These are phyloP conservation scores for Onychomys leucogaster DNA, from an alignment of 2,797 vertebrate genomes.

Conservation along the genomic window DNA sequence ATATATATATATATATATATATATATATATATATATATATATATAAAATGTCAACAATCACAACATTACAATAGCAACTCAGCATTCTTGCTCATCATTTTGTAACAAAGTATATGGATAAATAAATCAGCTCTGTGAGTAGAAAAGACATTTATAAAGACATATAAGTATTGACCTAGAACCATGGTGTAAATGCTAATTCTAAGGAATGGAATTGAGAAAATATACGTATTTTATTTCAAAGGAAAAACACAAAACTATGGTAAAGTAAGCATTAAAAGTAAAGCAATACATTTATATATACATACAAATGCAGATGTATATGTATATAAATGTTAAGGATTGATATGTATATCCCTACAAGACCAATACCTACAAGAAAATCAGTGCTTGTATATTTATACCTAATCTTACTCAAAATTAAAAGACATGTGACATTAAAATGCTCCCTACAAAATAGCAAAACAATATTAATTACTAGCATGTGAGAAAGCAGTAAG, in stretches of 20 bases:
- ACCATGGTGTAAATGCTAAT: not conserved
- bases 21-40: not conserved
- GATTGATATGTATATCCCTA: not conserved
- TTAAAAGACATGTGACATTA: not conserved
- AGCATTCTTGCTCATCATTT: not conserved
- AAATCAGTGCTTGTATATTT: constrained; percentile 27
- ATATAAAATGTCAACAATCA: constrained; percentile 1
- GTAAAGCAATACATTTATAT: too few relatives aligned
- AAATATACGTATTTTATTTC: not conserved
- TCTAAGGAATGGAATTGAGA: constrained; percentile 35
- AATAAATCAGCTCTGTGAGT: not conserved
- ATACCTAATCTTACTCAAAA: not conserved
- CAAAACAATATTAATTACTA: constrained; percentile 40
- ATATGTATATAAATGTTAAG: not conserved
- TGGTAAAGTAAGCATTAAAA: not conserved
- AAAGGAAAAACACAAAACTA: constrained; percentile 2
- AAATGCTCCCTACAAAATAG: not conserved
- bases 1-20: not conserved
- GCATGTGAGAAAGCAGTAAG: not conserved
- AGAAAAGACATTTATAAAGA: not conserved
- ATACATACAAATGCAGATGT: not conserved
- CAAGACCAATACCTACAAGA: not conserved
- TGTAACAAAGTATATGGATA: constrained; percentile 1
- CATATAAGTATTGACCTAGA: constrained; percentile 5
- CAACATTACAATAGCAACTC: not conserved